Evolutionary conservation across 2,113 vertebrate genomes (phyloP), one percentile per base, ranked within the genome.

Genomic region (Phyllostomus discolor): DNA sequence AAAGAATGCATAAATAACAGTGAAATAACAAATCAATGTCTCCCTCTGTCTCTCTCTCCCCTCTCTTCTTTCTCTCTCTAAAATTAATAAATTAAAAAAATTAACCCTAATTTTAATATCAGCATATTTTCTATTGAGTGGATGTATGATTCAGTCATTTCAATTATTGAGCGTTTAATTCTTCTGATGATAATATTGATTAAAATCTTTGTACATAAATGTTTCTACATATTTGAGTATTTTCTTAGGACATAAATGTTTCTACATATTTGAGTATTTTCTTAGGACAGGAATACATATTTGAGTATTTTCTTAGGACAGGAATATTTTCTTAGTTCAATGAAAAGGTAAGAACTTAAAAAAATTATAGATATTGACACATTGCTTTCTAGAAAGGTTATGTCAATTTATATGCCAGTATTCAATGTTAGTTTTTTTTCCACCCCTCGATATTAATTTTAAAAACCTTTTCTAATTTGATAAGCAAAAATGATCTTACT

Each of bases 341-440:
- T 90, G 73, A 92, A 84, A 76, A 91, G 24, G 15, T 48, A 88
- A 91, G 69, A 72, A 41, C 52, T 88, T 22, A 76, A 91, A 87
- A 43, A 72, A 73, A 80, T 54, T 54, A 78, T 66, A 78, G 33
- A 28, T 22, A 54, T 72, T 88, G 35, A 26, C 35, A 43, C 76
- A 66, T 72, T 94, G n/a, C 38, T 79, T 73, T 95, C 46, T 95
- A 66, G 78, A 96, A 91, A 78, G 67, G 6, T 43, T 88, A 64
- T 96, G 38, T 24, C 62, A n/a, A 4, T 92, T 84, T 75, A 52
- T 67, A 64, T 93, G 72, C n/a, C 26, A 84, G 1, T 86, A 41
- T 59, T 92, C 46, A 85, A 11, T 66, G 22, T 94, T 94, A 38
- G 8, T 73, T 94, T 94, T 67, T 52, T 52, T 52, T 2, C 48